Conservation (phyloP, 1,140 invertebrate genomes). For the Parapsyche elsis region DNA sequence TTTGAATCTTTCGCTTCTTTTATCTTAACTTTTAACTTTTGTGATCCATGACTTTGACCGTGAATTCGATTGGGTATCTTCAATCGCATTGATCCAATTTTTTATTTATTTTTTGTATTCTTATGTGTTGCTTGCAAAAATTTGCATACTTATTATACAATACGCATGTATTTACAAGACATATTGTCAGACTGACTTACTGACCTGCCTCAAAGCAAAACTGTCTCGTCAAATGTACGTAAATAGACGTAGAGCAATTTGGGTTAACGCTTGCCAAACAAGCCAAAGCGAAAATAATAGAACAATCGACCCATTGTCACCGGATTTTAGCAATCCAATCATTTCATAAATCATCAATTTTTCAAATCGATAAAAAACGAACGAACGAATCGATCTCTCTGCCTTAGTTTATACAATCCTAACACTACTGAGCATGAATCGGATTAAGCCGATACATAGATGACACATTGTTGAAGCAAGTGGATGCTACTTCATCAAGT, state of each 20-base stretch:
- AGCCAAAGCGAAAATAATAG: too few species aligned
- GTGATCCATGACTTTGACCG: too few species aligned
- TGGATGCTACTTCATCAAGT: background rate
- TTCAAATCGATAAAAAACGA: background rate
- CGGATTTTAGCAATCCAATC: too few species aligned
- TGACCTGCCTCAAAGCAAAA: slow-evolving; percentile 14
- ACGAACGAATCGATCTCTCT: background rate
- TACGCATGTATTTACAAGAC: background rate
- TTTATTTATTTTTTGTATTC: too few species aligned
- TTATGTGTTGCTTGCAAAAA: too few species aligned
- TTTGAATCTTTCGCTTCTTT: too few species aligned
- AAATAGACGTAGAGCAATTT: slow-evolving; percentile 3
- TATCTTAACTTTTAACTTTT: too few species aligned
- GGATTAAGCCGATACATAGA: too few species aligned
- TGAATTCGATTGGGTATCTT: too few species aligned
- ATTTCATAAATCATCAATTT: too few species aligned
- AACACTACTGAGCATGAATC: background rate
- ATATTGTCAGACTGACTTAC: background rate
- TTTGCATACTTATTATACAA: background rate
- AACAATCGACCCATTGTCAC: too few species aligned
- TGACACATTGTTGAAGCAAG: background rate
- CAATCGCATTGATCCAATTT: too few species aligned
- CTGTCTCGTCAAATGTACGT: slow-evolving; percentile 2
- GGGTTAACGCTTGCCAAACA: background rate
- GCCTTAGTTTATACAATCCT: background rate